Percentiles rank a stretch among this genome's conserved stretches.
Conservation (phyloP, 2,113 vertebrate species). For the Telmatochromis sp. region DNA sequence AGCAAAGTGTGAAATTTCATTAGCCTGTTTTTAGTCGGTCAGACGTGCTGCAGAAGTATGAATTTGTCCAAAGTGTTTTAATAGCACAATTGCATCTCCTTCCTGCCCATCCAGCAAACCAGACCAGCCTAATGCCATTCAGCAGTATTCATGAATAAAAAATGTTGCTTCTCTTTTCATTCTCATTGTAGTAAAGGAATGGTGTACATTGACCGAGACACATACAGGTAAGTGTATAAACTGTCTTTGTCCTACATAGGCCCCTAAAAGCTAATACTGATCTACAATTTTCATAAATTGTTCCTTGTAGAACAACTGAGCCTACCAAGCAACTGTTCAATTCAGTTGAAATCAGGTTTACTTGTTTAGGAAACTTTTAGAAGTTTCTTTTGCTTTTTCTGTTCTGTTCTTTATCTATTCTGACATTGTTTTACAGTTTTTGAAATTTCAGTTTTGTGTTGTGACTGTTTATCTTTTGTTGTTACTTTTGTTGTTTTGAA, state of each 20-base stretch:
- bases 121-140: not conserved
- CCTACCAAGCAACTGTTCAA: not conserved
- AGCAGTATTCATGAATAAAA: not conserved
- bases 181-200: constrained; percentile 69
- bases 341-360: not conserved
- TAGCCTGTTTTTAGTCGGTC: not conserved
- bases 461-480: not conserved
- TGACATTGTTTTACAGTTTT: not conserved
- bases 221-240: constrained; percentile 72
- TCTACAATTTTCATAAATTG: not conserved
- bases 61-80: not conserved
- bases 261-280: not conserved
- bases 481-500: not conserved
- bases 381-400: not conserved
- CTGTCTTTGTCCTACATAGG: not conserved
- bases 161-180: not conserved
- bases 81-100: not conserved
- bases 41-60: not conserved
- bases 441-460: not conserved
- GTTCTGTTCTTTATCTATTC: not conserved
- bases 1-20: not conserved
- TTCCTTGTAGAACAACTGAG: not conserved
- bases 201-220: constrained; percentile 79
- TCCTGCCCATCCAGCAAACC: not conserved
- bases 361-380: not conserved